Evolutionary conservation across 2,113 vertebrate genomes (phyloP).

Genomic region (Ictalurus punctatus): DNA sequence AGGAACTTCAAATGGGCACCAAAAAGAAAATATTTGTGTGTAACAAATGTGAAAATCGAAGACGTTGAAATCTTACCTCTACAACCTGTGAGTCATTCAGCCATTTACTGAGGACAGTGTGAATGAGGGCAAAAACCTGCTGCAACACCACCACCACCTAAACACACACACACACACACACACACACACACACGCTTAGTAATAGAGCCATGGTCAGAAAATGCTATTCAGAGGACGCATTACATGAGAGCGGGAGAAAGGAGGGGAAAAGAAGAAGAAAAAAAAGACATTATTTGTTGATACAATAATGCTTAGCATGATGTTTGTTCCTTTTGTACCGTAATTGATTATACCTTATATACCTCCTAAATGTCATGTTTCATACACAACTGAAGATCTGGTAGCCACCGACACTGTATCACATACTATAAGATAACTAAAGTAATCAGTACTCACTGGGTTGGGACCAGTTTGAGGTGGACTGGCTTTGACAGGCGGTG

Average conservation of each 20-base stretch:
- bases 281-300: neutral
- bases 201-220: neutral
- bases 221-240: neutral
- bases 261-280: no score
- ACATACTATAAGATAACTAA: neutral
- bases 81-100: slow-evolving; percentile 97
- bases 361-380: neutral
- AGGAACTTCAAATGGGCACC: neutral
- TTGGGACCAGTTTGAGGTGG: slow-evolving; percentile 91
- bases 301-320: neutral
- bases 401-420: neutral
- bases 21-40: neutral
- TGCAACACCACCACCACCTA: slow-evolving; percentile 98
- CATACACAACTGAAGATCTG: neutral
- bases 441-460: slow-evolving; percentile 79
- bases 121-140: slow-evolving; percentile 98
- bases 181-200: neutral
- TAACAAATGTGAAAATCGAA: neutral
- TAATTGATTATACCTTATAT: neutral
- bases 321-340: neutral
- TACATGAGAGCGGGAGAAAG: neutral
- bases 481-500: slow-evolving; percentile 84
- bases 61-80: slow-evolving; percentile 78
- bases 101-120: slow-evolving; percentile 97
- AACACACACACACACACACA: slow-evolving; percentile 31